These are phyloP conservation scores for Rhincodon typus DNA, from an alignment of 2,797 vertebrate species.

Conservation along the genomic window DNA sequence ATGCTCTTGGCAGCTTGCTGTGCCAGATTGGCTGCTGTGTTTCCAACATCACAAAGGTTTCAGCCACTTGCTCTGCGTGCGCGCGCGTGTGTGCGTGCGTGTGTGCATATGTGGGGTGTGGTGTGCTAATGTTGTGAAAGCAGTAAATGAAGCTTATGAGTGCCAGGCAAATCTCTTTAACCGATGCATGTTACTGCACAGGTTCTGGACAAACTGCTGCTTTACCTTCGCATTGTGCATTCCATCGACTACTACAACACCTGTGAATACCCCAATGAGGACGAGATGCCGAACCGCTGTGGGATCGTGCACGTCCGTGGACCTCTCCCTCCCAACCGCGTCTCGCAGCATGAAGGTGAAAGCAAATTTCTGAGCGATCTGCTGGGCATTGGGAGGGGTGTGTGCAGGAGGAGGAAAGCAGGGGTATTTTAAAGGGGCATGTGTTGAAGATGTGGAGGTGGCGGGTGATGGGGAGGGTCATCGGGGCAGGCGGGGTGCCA, in stretches of 20 bases:
- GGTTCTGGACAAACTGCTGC: slow-evolving; percentile 81
- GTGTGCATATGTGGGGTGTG: too few species aligned
- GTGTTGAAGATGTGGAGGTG: too few species aligned
- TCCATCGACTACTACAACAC: slow-evolving; percentile 89
- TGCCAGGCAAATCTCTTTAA: background rate
- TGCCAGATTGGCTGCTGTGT: too few species aligned
- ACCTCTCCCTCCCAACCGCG: slow-evolving; percentile 81
- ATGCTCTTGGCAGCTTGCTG: too few species aligned
- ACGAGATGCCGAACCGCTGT: slow-evolving; percentile 92
- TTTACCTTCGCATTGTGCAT: slow-evolving; percentile 84
- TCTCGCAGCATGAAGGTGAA: slow-evolving; percentile 79
- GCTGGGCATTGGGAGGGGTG: background rate
- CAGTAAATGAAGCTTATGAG: background rate
- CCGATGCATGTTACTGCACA: slow-evolving; percentile 42
- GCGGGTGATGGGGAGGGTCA: too few species aligned
- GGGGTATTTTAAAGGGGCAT: too few species aligned
- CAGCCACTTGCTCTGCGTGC: too few species aligned
- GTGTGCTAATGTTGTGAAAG: background rate
- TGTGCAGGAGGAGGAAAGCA: too few species aligned
- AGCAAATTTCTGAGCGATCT: background rate
- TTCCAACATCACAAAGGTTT: background rate
- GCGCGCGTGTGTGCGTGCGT: too few species aligned
- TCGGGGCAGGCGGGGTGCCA: too few species aligned
- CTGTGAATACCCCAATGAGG: slow-evolving; percentile 88
- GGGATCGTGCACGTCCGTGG: slow-evolving; percentile 87